A percentile compares a stretch with the other conserved stretches of the same genome.
phyloP scores from a whole-genome alignment of 2,888 invertebrate species.

The Amphipoea lucens region DNA sequence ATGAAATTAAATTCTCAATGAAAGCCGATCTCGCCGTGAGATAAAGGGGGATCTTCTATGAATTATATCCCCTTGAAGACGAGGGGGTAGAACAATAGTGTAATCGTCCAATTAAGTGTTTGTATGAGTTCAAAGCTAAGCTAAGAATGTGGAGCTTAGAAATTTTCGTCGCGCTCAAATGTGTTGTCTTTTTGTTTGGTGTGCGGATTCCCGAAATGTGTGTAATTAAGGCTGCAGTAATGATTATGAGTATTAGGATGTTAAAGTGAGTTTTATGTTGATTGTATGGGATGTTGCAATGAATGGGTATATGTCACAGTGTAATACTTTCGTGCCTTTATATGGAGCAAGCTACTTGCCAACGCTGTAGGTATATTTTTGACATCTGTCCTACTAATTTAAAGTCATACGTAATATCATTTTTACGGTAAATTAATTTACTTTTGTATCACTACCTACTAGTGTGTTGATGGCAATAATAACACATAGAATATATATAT shows the following conservation, averaged over 20 bases:
- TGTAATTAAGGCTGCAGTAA: slow-evolving; percentile 44
- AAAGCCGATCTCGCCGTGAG: slow-evolving; percentile 86
- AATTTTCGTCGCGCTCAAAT: slow-evolving; percentile 62
- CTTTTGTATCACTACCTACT: not conserved
- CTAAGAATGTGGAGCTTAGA: slow-evolving; percentile 71
- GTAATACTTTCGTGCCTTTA: not conserved
- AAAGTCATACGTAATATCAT: not conserved
- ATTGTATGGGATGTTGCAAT: slow-evolving; percentile 1
- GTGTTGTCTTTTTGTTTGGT: slow-evolving; percentile 39
- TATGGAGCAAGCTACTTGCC: not conserved
- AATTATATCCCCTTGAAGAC: slow-evolving; percentile 85
- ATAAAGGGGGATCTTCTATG: slow-evolving; percentile 87
- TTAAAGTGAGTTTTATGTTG: slow-evolving; percentile 7
- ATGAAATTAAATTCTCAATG: slow-evolving; percentile 90
- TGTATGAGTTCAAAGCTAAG: slow-evolving; percentile 81
- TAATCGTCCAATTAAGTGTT: slow-evolving; percentile 89
- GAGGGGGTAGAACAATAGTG: slow-evolving; percentile 87
- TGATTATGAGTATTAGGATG: slow-evolving; percentile 29
- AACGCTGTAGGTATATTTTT: not conserved
- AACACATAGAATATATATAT: not conserved
- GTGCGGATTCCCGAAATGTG: slow-evolving; percentile 23
- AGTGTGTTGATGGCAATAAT: not conserved
- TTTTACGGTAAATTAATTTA: not conserved
- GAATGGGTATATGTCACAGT: not conserved
- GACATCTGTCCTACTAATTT: not conserved